phyloP scores from a whole-genome alignment of 2,888 invertebrate genomes.

The Morpho helenor region DNA sequence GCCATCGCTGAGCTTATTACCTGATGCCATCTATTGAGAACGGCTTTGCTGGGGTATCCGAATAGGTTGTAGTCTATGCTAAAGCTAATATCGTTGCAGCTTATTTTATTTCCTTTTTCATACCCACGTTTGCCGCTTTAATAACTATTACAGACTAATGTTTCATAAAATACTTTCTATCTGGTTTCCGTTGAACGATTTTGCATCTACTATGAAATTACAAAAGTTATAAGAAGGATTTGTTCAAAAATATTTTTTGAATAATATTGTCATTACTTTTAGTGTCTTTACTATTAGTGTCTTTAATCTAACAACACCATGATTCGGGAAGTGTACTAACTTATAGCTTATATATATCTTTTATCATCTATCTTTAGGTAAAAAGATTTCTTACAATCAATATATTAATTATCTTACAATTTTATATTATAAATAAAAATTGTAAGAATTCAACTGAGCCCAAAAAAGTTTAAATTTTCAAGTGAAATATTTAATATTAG shows the following conservation, averaged over 20 bases:
- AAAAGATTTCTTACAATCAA: too few species aligned
- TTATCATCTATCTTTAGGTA: too few species aligned
- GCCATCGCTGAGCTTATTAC: conserved; percentile 75
- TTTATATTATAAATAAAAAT: too few species aligned
- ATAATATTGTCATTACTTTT: too few species aligned
- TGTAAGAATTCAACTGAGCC: not conserved
- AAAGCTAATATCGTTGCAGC: conserved; percentile 58
- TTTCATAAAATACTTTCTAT: conserved; percentile 22
- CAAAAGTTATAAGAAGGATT: too few species aligned
- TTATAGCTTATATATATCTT: too few species aligned
- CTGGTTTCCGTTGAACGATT: conserved; percentile 6
- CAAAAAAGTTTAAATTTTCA: conserved; percentile 1
- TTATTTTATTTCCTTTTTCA: conserved; percentile 48
- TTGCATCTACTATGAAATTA: conserved; percentile 1
- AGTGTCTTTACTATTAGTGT: too few species aligned
- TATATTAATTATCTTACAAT: too few species aligned
- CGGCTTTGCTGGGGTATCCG: conserved; percentile 75
- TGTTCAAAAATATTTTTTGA: not conserved
- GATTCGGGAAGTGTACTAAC: too few species aligned
- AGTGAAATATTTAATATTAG: conserved; percentile 12
- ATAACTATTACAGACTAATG: conserved; percentile 26
- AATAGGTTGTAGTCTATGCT: conserved; percentile 66
- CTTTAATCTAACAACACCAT: too few species aligned
- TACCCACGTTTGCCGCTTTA: conserved; percentile 37
- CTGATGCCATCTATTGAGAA: conserved; percentile 73